Percentiles rank a stretch among this genome's conserved stretches.
phyloP scores from a whole-genome alignment of 2,113 vertebrate species.

The Cichladusa arquata region DNA sequence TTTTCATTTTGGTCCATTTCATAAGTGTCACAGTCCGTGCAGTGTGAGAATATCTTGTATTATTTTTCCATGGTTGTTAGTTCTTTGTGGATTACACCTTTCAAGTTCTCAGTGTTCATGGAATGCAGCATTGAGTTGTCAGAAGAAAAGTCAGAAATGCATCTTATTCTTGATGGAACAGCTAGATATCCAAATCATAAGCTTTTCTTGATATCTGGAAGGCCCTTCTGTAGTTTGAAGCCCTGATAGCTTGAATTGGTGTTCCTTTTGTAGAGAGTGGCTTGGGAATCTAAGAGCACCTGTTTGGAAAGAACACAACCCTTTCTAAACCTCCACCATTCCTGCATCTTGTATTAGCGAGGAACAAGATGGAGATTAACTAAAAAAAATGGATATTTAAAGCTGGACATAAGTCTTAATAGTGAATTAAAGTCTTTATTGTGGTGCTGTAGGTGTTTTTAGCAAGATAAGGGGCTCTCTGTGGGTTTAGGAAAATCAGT shows the following conservation, averaged over 20 bases:
- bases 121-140: background rate
- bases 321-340: background rate
- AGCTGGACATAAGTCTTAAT: background rate
- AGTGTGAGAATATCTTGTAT: background rate
- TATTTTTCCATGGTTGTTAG: background rate
- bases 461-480: background rate
- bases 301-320: background rate
- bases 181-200: background rate
- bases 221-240: background rate
- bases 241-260: accelerated
- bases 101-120: background rate
- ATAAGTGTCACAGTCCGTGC: background rate
- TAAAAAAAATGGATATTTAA: background rate
- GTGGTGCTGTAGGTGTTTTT: background rate
- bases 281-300: background rate
- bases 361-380: background rate
- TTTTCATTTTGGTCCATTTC: background rate
- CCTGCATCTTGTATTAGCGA: accelerated
- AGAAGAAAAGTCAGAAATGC: background rate
- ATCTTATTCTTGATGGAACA: background rate
- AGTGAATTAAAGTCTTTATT: background rate
- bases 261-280: background rate
- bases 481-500: background rate
- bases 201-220: background rate
- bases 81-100: background rate